Evolutionary conservation across 1,140 invertebrate species (phyloP), one percentile per base, ranked within the genome.

Genomic region (Pseudomyrmex sp.): DNA sequence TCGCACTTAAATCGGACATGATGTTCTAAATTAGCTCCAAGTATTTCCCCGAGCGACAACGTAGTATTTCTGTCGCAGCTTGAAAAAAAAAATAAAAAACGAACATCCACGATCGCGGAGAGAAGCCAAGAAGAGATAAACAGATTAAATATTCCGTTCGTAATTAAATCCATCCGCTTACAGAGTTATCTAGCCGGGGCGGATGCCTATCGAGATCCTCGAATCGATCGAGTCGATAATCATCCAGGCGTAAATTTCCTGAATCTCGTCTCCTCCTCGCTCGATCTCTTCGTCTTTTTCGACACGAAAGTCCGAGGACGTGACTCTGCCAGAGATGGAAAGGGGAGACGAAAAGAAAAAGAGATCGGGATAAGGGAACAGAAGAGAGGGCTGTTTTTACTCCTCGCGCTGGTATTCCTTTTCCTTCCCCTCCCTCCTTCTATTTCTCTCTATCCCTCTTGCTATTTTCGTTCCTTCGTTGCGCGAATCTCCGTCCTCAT

Each of bases 181-280:
- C 79, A 35, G 52, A 77, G 54, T 70, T 79, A 74, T 76, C 79
- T 85, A 83, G 70, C 63, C 62, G 69, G 35, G 50, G 54, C 62
- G 77, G 70, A 79, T 70, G 65, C 65, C 52, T 59, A 79, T 79
- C 76, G 76, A 35, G 35, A 79, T 79, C 20, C 61, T 63, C 75
- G 82, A 76, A 65, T 72, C 83, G 84, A 85, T 85, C 79, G 63
- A 54, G 35, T 35, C 79, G 79, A 83, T 85, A 83, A 85, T 83
- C 72, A 61, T 50, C 46, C 80, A 50, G 69, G 63, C 84, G 72
- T 85, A 85, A 85, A 83, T 83, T 83, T 85, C 58, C 72, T 70
- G 46, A 82, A 75, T 52, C 62, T 79, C 70, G 68, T 70, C 35
- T 35, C 35, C 35, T 35, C 44, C 80, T 83, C 73, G 23, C 73